phyloP scores from a whole-genome alignment of 2,113 vertebrate species.

The Lichenostomus cassidix region DNA sequence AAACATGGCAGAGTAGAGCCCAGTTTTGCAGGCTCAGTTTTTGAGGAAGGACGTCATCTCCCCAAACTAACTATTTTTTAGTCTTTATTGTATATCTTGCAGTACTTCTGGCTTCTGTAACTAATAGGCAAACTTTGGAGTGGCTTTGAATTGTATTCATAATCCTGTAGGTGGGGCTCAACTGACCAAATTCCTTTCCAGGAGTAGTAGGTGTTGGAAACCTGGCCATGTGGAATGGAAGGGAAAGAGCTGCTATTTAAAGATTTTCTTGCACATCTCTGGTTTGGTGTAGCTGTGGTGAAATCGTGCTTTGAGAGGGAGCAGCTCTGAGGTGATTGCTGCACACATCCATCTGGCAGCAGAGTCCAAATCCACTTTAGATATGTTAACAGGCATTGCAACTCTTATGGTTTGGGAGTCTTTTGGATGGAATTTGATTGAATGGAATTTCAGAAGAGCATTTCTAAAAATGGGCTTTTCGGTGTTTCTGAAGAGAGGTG shows the following conservation, averaged over 20 bases:
- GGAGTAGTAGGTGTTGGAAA: not conserved
- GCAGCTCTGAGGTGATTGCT: not conserved
- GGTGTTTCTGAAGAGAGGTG: not conserved
- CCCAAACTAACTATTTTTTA: not conserved
- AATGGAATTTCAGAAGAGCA: not conserved
- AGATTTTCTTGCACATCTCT: not conserved
- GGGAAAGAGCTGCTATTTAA: not conserved
- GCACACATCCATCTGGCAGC: fast-evolving
- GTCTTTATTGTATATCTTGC: not conserved
- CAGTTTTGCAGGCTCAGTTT: not conserved
- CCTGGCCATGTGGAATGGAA: not conserved
- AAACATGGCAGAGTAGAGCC: not conserved
- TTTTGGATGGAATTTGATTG: not conserved
- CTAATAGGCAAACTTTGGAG: not conserved
- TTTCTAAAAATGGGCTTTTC: not conserved
- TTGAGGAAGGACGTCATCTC: not conserved
- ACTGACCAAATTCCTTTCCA: not conserved
- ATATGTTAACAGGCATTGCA: fast-evolving
- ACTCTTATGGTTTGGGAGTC: fast-evolving
- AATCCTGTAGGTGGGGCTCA: not conserved
- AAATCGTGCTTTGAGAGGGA: fast-evolving
- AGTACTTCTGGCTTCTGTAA: not conserved
- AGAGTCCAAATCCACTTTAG: not conserved
- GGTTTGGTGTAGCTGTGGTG: not conserved
- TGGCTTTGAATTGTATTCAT: not conserved